Conservation (phyloP, 2,888 invertebrate species). For the Lamproptera curius region DNA sequence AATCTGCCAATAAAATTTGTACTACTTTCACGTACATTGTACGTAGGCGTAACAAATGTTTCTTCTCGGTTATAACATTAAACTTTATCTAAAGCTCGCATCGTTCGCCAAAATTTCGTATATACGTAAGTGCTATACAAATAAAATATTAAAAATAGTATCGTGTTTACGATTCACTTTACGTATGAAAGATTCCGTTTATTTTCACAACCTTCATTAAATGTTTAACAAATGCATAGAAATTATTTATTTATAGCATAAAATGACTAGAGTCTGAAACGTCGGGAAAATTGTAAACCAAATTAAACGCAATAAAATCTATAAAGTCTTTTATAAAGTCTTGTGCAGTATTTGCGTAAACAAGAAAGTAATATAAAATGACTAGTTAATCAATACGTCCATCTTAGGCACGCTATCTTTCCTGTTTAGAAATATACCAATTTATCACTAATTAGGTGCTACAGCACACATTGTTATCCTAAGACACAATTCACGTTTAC, state of each 20-base stretch:
- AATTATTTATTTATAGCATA: background rate
- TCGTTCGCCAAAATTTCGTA: background rate
- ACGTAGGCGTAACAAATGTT: background rate
- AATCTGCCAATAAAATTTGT: slow-evolving; percentile 4
- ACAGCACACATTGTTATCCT: too few species aligned
- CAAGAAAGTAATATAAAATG: too few species aligned
- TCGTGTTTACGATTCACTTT: background rate
- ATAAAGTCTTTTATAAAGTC: too few species aligned
- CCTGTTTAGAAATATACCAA: too few species aligned
- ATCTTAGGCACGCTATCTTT: too few species aligned
- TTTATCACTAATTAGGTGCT: too few species aligned
- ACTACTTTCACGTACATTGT: slow-evolving; percentile 1
- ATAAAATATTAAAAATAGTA: background rate
- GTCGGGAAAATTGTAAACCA: too few species aligned
- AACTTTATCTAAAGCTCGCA: background rate
- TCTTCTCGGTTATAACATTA: slow-evolving; percentile 2
- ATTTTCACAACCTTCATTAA: background rate
- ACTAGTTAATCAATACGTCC: too few species aligned
- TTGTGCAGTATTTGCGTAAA: too few species aligned
- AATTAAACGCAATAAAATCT: too few species aligned
- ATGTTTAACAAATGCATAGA: background rate
- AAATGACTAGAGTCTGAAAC: too few species aligned
- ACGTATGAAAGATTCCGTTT: background rate
- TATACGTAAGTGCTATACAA: background rate
- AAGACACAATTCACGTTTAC: too few species aligned